These are phyloP conservation scores for Apis mellifera DNA, from an alignment of 1,140 invertebrate genomes.

Conservation along the genomic window DNA sequence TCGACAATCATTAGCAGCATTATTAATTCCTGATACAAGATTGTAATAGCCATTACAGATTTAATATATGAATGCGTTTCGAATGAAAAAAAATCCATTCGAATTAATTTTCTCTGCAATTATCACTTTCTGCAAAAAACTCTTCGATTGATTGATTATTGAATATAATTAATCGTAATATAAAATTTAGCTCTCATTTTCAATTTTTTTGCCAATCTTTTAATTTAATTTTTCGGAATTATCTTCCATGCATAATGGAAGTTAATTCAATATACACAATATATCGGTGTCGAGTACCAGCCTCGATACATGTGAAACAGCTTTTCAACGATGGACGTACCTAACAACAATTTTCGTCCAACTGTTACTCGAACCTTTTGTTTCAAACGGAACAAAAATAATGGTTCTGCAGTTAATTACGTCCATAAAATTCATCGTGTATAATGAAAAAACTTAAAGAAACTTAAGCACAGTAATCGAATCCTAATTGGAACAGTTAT, in stretches of 20 bases:
- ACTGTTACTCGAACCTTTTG: neutral
- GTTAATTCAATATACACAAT: neutral
- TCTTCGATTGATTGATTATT: conserved; percentile 22
- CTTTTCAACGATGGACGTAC: conserved; percentile 41
- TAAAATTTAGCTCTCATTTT: neutral
- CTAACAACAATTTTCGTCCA: conserved; percentile 23
- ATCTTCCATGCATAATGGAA: neutral
- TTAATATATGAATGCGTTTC: neutral
- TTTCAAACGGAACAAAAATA: conserved; percentile 20
- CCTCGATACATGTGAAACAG: neutral
- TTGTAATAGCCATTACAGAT: neutral
- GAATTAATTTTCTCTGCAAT: neutral
- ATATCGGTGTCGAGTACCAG: conserved; percentile 22
- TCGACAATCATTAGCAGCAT: neutral
- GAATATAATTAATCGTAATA: neutral
- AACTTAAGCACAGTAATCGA: conserved; percentile 33
- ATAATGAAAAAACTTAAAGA: neutral
- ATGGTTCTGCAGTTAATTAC: conserved; percentile 25
- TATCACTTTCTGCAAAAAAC: conserved; percentile 32
- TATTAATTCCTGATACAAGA: too few relatives aligned
- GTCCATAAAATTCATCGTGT: neutral
- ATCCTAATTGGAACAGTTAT: conserved; percentile 8
- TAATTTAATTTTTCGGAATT: neutral
- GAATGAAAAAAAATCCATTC: neutral
- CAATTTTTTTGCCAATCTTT: neutral